phyloP scores from a whole-genome alignment of 2,888 invertebrate species.

The Maniola hyperantus region DNA sequence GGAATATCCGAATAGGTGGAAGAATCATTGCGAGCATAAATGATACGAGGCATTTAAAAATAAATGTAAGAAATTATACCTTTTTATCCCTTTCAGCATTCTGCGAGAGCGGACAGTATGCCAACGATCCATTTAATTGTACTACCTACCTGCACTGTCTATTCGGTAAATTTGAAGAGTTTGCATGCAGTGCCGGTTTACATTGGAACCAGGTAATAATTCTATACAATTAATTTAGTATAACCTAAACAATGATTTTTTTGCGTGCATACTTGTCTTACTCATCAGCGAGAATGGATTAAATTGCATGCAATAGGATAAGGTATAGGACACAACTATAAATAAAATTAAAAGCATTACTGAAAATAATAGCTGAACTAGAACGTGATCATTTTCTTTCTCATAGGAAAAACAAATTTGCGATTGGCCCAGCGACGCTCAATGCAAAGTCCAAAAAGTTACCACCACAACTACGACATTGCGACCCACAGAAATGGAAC shows the following conservation, averaged over 20 bases:
- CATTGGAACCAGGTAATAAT: constrained; percentile 86
- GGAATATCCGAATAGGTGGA: not conserved
- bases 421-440: constrained; percentile 87
- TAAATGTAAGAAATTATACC: not conserved
- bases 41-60: not conserved
- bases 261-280: too few relatives aligned
- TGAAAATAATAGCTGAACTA: not conserved
- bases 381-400: not conserved
- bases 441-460: constrained; percentile 73
- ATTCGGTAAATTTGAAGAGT: constrained; percentile 89
- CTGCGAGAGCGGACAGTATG: constrained; percentile 85
- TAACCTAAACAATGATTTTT: not conserved
- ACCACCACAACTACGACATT: constrained; percentile 47
- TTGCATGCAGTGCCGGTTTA: constrained; percentile 87
- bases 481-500: constrained; percentile 36
- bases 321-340: too few relatives aligned
- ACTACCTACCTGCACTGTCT: constrained; percentile 89
- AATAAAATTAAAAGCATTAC: not conserved
- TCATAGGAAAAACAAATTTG: constrained; percentile 84
- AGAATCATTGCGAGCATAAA: not conserved
- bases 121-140: constrained; percentile 87
- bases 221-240: not conserved
- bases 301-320: too few relatives aligned
- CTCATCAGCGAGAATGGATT: too few relatives aligned
- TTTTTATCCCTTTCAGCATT: constrained; percentile 57